A percentile compares a stretch with the other conserved stretches of the same genome.
Conservation (phyloP, 2,797 vertebrate genomes). For the Tokudaia tokunoshimensis region DNA sequence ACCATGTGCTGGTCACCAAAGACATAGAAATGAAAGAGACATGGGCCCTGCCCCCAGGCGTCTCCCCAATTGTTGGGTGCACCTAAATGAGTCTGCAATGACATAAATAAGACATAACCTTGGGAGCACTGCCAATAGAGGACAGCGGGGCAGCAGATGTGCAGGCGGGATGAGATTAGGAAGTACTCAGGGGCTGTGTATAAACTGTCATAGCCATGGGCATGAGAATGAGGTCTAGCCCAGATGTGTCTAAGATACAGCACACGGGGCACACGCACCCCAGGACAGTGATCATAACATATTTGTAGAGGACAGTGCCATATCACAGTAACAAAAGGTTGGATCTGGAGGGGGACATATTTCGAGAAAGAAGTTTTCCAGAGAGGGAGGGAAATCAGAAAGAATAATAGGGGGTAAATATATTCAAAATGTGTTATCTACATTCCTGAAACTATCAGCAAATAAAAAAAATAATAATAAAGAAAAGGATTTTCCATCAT, state of each 20-base stretch:
- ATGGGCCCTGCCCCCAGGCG: not conserved
- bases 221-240: not conserved
- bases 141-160: not conserved
- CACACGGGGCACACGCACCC: not conserved
- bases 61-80: not conserved
- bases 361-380: not conserved
- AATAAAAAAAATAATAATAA: not conserved
- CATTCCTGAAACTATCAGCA: not conserved
- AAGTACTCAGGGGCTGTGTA: not conserved
- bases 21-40: not conserved
- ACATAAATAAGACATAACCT: not conserved
- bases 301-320: not conserved
- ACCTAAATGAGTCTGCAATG: not conserved
- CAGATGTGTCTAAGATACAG: not conserved
- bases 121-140: not conserved
- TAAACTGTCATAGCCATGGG: accelerated
- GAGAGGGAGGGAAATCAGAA: not conserved
- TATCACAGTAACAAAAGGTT: not conserved
- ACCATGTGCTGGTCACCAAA: not conserved
- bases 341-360: not conserved
- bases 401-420: not conserved
- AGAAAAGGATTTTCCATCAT: not conserved
- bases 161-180: not conserved
- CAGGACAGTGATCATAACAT: not conserved
- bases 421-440: not conserved